Base-by-base conservation (phyloP, 2,113 vertebrate species). In the Crotalus horridus region DNA sequence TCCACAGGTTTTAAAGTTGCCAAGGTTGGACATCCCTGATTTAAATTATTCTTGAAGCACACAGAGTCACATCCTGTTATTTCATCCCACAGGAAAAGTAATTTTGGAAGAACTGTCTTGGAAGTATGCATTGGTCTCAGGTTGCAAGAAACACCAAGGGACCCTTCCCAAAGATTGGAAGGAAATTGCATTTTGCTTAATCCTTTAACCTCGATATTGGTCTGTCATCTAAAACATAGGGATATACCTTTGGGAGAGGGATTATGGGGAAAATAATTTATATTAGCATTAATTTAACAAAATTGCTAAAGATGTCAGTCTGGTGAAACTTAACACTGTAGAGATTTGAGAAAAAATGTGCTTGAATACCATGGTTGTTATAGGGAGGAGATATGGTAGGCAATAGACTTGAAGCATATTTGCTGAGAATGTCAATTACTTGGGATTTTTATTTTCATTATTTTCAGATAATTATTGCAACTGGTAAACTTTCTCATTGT, bases 161-260 rank as follows among this genome's bases (percentile, higher is more conserved):
- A 85, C 6, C 23, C 10, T 56, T 85, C 53, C 90, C 69, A 43
- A 46, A 85, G 69, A 81, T 55, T 85, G 33, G 8, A 39, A 91
- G 90, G 69, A 91, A 91, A 85, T 91, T 43, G 23, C 53, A 55
- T 89, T 85, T 91, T 91, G 53, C 90, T 85, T n/a, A 43, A 54
- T 33, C 54, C 64, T 55, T 55, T 43, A 81, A 58, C 33, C 39
- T 59, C 88, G 59, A 43, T 59, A 43, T 89, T 58, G 33, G 88
- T 23, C 29, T 59, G 55, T 89, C 88, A 89, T 89, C 33, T 43
- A 89, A 46, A 89, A 59, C 6, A 24, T 59, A 43, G 12, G 39
- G 88, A 59, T 59, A 56, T 26, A 43, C 88, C 88, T 89, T 59
- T 89, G 88, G 88, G 51, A 89, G 55, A 89, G n/a, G 55, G 33